phyloP scores from a whole-genome alignment of 1,140 invertebrate species.

The Charaxes varanes region DNA sequence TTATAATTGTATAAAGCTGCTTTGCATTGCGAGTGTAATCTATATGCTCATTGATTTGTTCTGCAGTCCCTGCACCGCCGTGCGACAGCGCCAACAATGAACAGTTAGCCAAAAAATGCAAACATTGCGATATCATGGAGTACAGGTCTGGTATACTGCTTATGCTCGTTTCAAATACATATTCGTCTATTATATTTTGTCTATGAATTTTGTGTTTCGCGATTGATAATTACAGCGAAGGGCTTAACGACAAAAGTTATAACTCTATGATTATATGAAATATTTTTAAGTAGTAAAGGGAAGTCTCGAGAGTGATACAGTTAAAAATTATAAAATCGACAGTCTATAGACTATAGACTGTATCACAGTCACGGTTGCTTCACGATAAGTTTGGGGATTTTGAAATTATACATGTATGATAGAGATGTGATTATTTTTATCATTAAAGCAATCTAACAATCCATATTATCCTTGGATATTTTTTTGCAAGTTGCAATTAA shows the following conservation, averaged over 20 bases:
- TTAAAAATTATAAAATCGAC: background rate
- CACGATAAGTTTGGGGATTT: too few relatives aligned
- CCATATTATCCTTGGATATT: too few relatives aligned
- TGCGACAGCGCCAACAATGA: slow-evolving; percentile 15
- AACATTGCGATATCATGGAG: slow-evolving; percentile 25
- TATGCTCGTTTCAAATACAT: slow-evolving; percentile 11
- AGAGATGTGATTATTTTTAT: too few relatives aligned
- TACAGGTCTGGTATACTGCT: slow-evolving; percentile 24
- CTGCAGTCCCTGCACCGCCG: slow-evolving; percentile 2
- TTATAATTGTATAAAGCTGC: too few relatives aligned
- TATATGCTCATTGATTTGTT: slow-evolving; percentile 1
- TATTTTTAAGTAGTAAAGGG: too few relatives aligned
- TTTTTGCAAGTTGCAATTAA: too few relatives aligned
- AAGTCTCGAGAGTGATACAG: too few relatives aligned
- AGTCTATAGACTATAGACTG: too few relatives aligned
- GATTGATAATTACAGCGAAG: slow-evolving; percentile 1
- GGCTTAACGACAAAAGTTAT: slow-evolving; percentile 3
- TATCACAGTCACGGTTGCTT: too few relatives aligned
- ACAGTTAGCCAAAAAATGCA: slow-evolving; percentile 27
- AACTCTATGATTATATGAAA: background rate
- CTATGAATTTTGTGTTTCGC: slow-evolving; percentile 1
- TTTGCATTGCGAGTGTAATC: slow-evolving; percentile 1
- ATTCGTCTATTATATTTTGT: slow-evolving; percentile 6
- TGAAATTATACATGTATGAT: too few relatives aligned
- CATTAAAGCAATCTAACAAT: too few relatives aligned